Base-by-base conservation (phyloP, 2,888 invertebrate genomes). In the Agrenia bidenticulata region DNA sequence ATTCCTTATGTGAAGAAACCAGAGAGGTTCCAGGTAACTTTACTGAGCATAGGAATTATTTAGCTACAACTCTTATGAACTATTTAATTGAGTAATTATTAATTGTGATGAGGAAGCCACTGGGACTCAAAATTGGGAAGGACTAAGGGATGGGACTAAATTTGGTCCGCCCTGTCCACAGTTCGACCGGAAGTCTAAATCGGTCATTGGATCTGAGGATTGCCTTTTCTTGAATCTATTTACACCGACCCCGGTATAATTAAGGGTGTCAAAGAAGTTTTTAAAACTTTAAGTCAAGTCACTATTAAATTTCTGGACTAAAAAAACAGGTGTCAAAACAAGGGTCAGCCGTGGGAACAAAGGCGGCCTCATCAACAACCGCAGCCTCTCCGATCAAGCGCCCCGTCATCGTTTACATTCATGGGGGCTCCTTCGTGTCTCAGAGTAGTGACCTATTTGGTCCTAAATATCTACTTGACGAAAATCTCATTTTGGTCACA, bases 1-100 rank as follows among this genome's bases (percentile, higher is more conserved):
- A 68, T 73, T 39, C 73, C 73, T 15, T 73, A 69, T 49, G 69
- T 67, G 32, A 24, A 54, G 27, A 61, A 63, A 41, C 71, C 71
- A 1, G 39, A 39, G 39, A 24, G 69, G 17, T 73, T 73, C 41
- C 53, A 69, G 64, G 70, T 70, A 61, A 60, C 17, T 13, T 15
- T 37, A 7, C 13, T n/a, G n/a, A n/a, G 17, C 17, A 39, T 15
- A 39, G 15, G 39, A 39, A 11, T 39, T 11, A 39, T 39, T 39
- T 7, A 39, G 15, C 9, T 15, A 15, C 15, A 11, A 15, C 9
- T 39, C 39, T 39, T 39, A 11, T 39, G 15, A 39, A 39, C 7
- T 39, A 11, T 39, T 11, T 11, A 39, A 17, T 7, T 9, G 49
- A 49, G 49, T 41, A 13, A 23, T 7, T 15, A n/a, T 7, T 32